phyloP scores from a whole-genome alignment of 2,113 vertebrate genomes.

The Hipposideros armiger region DNA sequence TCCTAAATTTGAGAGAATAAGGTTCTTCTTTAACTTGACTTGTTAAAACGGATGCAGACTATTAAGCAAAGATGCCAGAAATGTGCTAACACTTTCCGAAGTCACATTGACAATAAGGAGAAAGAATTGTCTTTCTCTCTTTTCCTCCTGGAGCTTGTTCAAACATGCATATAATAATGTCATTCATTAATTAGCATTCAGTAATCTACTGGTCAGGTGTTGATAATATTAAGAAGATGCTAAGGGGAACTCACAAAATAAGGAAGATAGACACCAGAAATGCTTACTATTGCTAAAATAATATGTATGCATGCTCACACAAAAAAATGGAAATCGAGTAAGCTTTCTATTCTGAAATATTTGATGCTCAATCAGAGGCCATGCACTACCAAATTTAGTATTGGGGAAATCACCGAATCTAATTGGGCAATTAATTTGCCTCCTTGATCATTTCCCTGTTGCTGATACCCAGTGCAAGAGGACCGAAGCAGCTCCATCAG shows the following conservation, averaged over 20 bases:
- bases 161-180: slow-evolving; percentile 14
- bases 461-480: neutral
- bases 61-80: slow-evolving; percentile 69
- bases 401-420: neutral
- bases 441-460: neutral
- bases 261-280: neutral
- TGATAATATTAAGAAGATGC: slow-evolving; percentile 29
- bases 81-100: slow-evolving; percentile 61
- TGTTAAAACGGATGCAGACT: slow-evolving; percentile 59
- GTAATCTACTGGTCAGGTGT: neutral
- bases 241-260: neutral
- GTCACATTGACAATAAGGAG: slow-evolving; percentile 52
- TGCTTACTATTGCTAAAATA: neutral
- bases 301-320: neutral
- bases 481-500: neutral
- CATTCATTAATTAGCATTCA: neutral
- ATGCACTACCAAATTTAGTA: neutral
- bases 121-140: slow-evolving; percentile 43
- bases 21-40: slow-evolving; percentile 54
- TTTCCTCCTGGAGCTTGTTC: slow-evolving; percentile 5
- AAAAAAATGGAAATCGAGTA: neutral
- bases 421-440: neutral
- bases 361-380: neutral
- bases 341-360: neutral
- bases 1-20: slow-evolving; percentile 57